Evolutionary conservation across 2,113 vertebrate species (phyloP).

Genomic region (Planiliza haematocheilus): DNA sequence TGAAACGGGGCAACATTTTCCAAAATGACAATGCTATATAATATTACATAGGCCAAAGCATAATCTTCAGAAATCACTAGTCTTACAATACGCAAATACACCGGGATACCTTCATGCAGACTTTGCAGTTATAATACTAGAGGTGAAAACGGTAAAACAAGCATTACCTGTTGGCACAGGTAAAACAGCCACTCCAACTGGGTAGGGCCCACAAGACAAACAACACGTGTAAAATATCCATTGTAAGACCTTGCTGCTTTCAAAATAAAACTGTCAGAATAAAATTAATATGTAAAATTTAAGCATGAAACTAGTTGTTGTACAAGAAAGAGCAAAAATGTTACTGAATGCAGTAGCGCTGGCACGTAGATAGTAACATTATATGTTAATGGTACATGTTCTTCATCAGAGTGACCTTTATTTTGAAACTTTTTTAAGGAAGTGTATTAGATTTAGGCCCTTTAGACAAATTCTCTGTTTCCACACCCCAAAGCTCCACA

Average conservation of each 20-base stretch:
- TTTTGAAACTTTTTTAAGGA: conserved; percentile 47
- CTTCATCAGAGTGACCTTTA: conserved; percentile 14
- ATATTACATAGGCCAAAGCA: no score
- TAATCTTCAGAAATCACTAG: no score
- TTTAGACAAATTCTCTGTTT: neutral
- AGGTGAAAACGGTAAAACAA: conserved; percentile 20
- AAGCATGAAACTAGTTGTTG: fast-evolving
- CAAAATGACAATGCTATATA: no score
- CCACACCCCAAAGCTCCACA: conserved; percentile 10
- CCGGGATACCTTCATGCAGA: no score
- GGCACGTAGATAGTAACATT: neutral
- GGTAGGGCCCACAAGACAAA: neutral
- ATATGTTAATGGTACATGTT: no score
- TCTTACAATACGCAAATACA: no score
- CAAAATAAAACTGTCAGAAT: conserved; percentile 55
- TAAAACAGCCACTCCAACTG: neutral
- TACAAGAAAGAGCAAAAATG: no score
- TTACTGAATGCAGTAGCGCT: fast-evolving
- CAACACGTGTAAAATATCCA: neutral
- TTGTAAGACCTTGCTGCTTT: neutral
- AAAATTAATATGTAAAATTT: neutral
- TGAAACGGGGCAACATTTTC: neutral
- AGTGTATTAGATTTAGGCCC: neutral
- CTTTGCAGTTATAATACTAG: neutral
- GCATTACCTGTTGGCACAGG: conserved; percentile 47